These are phyloP conservation scores for Rhagonycha lutea DNA, from an alignment of 2,888 invertebrate species.

Conservation along the genomic window DNA sequence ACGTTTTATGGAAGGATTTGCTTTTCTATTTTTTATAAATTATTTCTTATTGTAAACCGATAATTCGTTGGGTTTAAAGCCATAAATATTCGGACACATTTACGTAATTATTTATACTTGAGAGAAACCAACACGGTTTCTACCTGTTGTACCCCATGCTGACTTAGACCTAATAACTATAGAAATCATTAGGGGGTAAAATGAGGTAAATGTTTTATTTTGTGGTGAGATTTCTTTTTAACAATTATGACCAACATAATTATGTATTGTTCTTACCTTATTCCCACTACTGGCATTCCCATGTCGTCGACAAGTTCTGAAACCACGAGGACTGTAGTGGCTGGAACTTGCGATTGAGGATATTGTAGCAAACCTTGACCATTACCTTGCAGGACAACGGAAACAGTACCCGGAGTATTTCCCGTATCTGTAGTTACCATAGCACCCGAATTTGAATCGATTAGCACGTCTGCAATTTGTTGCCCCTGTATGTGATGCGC, in stretches of 20 bases:
- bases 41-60: background rate
- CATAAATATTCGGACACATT: constrained; percentile 2
- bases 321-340: constrained; percentile 70
- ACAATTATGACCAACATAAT: constrained; percentile 6
- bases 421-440: constrained; percentile 59
- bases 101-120: constrained; percentile 17
- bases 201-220: constrained; percentile 28
- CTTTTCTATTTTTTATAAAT: background rate
- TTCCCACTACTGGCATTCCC: constrained; percentile 67
- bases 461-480: constrained; percentile 61
- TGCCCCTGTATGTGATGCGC: constrained; percentile 55
- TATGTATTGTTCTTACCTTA: constrained; percentile 58
- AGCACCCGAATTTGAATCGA: constrained; percentile 59
- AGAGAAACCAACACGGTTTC: constrained; percentile 7
- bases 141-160: constrained; percentile 18
- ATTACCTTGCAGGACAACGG: constrained; percentile 59
- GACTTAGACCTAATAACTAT: constrained; percentile 21
- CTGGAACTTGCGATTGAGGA: constrained; percentile 59
- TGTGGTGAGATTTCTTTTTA: constrained; percentile 17
- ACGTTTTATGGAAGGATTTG: background rate
- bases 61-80: background rate
- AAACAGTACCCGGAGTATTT: constrained; percentile 53
- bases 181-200: constrained; percentile 30
- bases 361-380: constrained; percentile 59
- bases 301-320: constrained; percentile 75